Percentiles rank a stretch among this genome's conserved stretches.
Evolutionary conservation across 2,797 vertebrate species (phyloP).

Genomic region (Xiphorhynchus erythropygius): DNA sequence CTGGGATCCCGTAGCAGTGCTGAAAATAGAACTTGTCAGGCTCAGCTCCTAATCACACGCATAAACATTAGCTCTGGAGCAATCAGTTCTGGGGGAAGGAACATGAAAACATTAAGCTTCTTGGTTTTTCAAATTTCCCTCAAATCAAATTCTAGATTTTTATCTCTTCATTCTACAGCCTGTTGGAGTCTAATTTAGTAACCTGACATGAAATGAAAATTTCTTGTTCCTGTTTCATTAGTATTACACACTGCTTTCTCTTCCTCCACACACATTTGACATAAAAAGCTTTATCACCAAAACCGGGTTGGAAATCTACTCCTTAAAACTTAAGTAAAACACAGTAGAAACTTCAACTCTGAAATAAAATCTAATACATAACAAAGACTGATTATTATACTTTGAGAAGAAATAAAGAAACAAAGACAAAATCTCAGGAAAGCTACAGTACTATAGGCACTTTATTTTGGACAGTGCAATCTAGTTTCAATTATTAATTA

Average conservation of each 20-base stretch:
- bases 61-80: constrained; percentile 18
- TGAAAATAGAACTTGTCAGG: constrained; percentile 35
- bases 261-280: not conserved
- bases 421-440: not conserved
- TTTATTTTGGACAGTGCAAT: not conserved
- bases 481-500: constrained; percentile 41
- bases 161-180: not conserved
- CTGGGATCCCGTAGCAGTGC: not conserved
- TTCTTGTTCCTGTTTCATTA: not conserved
- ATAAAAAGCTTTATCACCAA: not conserved
- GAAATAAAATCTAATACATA: not conserved
- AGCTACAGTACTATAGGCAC: not conserved
- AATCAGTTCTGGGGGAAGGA: constrained; percentile 21
- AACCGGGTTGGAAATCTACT: not conserved
- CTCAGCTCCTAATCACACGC: not conserved
- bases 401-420: not conserved
- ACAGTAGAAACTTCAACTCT: not conserved
- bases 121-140: not conserved
- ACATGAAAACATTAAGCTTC: not conserved
- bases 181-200: not conserved
- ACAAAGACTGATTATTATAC: not conserved
- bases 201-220: not conserved
- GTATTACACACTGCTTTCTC: not conserved
- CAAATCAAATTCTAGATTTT: constrained; percentile 23
- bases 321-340: not conserved